A percentile compares a stretch with the other conserved stretches of the same genome.
Conservation (phyloP, 2,797 vertebrate genomes). For the Thunnus albacares region DNA sequence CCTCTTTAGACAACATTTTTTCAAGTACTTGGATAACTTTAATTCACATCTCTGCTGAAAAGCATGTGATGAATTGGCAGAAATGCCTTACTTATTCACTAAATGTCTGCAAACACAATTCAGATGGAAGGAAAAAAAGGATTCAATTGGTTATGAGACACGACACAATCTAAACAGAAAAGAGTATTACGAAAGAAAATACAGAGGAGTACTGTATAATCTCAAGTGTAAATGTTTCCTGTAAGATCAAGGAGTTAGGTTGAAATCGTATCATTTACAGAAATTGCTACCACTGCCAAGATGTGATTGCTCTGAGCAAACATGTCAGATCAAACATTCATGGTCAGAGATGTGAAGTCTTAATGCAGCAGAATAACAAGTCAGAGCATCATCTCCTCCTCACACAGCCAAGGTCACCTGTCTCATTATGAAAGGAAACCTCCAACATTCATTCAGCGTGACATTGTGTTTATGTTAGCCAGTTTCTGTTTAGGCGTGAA, state of each 20-base stretch:
- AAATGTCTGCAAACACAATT: neutral
- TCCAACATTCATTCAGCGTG: too few species aligned
- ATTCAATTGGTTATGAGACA: neutral
- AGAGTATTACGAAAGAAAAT: neutral
- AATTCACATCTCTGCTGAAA: conserved; percentile 38
- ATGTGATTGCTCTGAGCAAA: conserved; percentile 35
- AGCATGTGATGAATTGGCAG: conserved; percentile 13
- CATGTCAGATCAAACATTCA: conserved; percentile 44
- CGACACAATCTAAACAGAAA: neutral
- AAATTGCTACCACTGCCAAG: conserved; percentile 23
- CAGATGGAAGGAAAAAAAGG: neutral
- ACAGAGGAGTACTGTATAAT: neutral
- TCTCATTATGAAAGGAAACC: conserved; percentile 16
- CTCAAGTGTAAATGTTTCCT: conserved; percentile 16
- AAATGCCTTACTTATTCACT: conserved; percentile 20
- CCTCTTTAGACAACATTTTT: conserved; percentile 3
- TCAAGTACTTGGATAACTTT: conserved; percentile 14
- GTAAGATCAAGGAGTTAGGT: conserved; percentile 31
- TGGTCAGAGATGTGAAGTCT: conserved; percentile 43
- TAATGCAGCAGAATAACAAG: conserved; percentile 28
- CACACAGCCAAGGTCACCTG: conserved; percentile 29
- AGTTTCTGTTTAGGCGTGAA: too few species aligned
- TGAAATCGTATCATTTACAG: conserved; percentile 38
- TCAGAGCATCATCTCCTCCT: conserved; percentile 29
- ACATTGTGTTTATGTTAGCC: too few species aligned